Percentiles rank a stretch among this genome's conserved stretches.
These are phyloP conservation scores for Leptopilina myrica DNA, from an alignment of 2,888 invertebrate genomes.

Conservation along the genomic window DNA sequence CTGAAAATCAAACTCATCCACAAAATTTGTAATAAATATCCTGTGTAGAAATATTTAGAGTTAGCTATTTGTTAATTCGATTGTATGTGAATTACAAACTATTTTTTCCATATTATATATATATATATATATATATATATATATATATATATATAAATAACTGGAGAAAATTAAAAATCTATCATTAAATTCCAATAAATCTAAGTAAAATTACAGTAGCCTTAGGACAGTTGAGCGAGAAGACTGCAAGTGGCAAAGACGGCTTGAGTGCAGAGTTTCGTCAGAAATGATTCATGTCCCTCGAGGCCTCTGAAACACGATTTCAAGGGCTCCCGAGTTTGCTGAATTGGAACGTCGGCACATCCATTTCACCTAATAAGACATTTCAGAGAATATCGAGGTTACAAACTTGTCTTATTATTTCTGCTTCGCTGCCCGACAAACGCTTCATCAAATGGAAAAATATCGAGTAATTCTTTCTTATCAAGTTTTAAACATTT, in stretches of 20 bases:
- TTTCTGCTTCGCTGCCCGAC: slow-evolving; percentile 17
- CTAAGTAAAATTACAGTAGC: not conserved
- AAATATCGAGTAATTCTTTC: slow-evolving; percentile 7
- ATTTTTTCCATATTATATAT: no score
- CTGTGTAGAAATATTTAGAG: no score
- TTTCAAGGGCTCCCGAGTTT: slow-evolving; percentile 55
- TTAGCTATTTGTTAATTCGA: no score
- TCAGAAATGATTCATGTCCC: slow-evolving; percentile 68
- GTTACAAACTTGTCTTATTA: slow-evolving; percentile 39
- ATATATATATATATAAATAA: no score
- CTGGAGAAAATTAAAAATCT: not conserved
- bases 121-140: no score
- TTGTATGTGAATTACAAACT: no score
- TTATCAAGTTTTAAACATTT: slow-evolving; percentile 8
- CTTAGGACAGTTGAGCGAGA: slow-evolving; percentile 18
- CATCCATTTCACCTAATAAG: slow-evolving; percentile 56
- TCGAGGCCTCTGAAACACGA: slow-evolving; percentile 56
- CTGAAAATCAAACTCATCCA: not conserved
- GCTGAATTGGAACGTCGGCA: slow-evolving; percentile 49
- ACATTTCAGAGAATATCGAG: slow-evolving; percentile 54
- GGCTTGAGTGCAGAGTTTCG: slow-evolving; percentile 56
- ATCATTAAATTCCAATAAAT: slow-evolving; percentile 24
- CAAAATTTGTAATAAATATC: not conserved
- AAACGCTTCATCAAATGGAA: slow-evolving; percentile 8
- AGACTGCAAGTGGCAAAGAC: slow-evolving; percentile 51